These are phyloP conservation scores for Sitophilus oryzae DNA, from an alignment of 1,140 invertebrate genomes.

Conservation along the genomic window DNA sequence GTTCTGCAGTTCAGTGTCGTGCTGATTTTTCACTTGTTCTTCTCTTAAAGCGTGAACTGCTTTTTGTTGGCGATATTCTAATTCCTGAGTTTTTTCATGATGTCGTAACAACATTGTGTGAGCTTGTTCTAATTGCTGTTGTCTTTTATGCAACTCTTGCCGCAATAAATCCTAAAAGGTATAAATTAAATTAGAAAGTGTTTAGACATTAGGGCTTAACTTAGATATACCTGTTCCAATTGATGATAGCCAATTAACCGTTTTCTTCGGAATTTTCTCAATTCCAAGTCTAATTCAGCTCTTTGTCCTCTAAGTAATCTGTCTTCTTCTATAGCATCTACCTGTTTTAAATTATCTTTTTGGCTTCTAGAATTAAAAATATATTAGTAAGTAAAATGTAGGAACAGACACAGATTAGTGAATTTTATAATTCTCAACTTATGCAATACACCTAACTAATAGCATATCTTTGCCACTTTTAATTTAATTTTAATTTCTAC, in stretches of 20 bases:
- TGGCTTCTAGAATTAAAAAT: conserved; percentile 57
- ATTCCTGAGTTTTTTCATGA: conserved; percentile 93
- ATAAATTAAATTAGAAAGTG: too few species aligned
- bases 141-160: conserved; percentile 92
- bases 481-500: too few species aligned
- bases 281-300: conserved; percentile 87
- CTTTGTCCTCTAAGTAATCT: conserved; percentile 79
- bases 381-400: too few species aligned
- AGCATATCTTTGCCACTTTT: too few species aligned
- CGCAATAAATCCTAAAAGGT: conserved; percentile 62
- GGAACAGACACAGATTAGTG: too few species aligned
- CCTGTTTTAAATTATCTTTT: conserved; percentile 87
- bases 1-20: conserved; percentile 92
- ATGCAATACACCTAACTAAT: too few species aligned
- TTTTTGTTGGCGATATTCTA: conserved; percentile 93
- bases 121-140: conserved; percentile 90
- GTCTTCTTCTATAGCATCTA: conserved; percentile 86
- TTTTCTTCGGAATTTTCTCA: conserved; percentile 86
- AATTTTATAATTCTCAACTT: too few species aligned
- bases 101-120: conserved; percentile 93
- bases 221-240: conserved; percentile 63
- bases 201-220: too few species aligned
- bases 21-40: conserved; percentile 86
- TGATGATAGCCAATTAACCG: conserved; percentile 81
- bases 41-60: conserved; percentile 88